Conservation (phyloP, 1,140 invertebrate species). For the Drosophila eugracilis region DNA sequence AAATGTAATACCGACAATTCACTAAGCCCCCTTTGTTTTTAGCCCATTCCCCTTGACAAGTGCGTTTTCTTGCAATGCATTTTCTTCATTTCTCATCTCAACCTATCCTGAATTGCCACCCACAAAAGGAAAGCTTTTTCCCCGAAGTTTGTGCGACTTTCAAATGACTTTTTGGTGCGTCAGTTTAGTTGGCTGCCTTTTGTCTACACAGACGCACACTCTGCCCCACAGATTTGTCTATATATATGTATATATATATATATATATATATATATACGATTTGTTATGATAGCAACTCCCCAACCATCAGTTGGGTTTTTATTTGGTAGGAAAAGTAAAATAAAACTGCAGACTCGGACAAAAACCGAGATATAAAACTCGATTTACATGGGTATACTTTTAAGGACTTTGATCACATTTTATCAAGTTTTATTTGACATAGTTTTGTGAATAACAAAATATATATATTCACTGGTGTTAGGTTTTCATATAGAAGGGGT, state of each 20-base stretch:
- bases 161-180: constrained; percentile 57
- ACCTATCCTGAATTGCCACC: not conserved
- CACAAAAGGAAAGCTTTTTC: constrained; percentile 9
- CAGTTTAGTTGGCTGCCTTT: constrained; percentile 26
- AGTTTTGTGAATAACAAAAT: not conserved
- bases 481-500: not conserved
- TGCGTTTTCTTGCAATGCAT: constrained; percentile 33
- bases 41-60: constrained; percentile 15
- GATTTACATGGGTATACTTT: constrained; percentile 8
- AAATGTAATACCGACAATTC: constrained; percentile 4
- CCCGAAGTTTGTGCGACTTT: constrained; percentile 43
- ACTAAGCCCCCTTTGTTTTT: constrained; percentile 2
- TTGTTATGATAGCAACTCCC: constrained; percentile 34
- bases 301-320: not conserved
- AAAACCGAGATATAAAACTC: constrained; percentile 17
- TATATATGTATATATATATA: not conserved
- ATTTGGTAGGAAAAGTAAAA: constrained; percentile 7
- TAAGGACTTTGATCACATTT: constrained; percentile 4
- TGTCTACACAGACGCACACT: constrained; percentile 18
- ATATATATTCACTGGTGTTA: not conserved
- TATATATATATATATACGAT: constrained; percentile 2
- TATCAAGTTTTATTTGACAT: not conserved
- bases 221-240: too few species aligned
- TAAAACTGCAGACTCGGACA: constrained; percentile 16
- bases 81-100: constrained; percentile 14